Evolutionary conservation across 2,888 invertebrate species (phyloP), one percentile per base, ranked within the genome.

Genomic region (Lordiphosa fenestrarum): DNA sequence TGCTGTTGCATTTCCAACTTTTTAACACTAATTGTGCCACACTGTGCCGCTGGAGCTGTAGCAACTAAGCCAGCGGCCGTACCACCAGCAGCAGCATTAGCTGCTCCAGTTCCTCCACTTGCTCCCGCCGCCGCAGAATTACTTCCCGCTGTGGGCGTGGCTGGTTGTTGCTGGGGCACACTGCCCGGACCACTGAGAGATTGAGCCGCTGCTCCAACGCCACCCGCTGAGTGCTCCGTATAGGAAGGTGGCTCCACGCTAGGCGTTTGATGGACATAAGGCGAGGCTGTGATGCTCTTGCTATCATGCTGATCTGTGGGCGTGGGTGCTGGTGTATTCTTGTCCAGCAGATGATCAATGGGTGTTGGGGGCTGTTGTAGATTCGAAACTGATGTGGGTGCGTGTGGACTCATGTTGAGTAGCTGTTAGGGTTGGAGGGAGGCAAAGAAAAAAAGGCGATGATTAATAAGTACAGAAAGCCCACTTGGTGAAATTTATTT

Each of bases 401-500:
- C 92, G 36, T 95, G 95, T 63, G 94, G 94, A 55, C 89, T 88
- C 84, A 88, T 88, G 41, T 88, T 84, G 68, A 88, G 74, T 38
- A 89, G 66, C 88, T 89, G 50, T 40, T 2, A 6, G 25, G 25
- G 19, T 19, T 6, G 25, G 6, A 7, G 25, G 25, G 2, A 7
- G 25, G 25, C 25, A 7, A 6, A 4, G 21, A 21, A 19, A 25
- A 25, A 7, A 25, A 25, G 2, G 25, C 25, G 25, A 7, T 25
- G 25, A 7, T 25, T 25, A 25, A 53, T 4, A 21, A 10, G 36
- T 7, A 13, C 9, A 19, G 25, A 6, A 25, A 25, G 25, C 7
- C 7, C 25, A 15, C 7, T 25, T 7, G 25, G 25, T 25, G 9
- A 6, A 25, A 10, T 51, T 9, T 25, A 12, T 50, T 44, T 47